Conservation (phyloP, 2,113 vertebrate genomes). For the Tachuris rubrigastra region DNA sequence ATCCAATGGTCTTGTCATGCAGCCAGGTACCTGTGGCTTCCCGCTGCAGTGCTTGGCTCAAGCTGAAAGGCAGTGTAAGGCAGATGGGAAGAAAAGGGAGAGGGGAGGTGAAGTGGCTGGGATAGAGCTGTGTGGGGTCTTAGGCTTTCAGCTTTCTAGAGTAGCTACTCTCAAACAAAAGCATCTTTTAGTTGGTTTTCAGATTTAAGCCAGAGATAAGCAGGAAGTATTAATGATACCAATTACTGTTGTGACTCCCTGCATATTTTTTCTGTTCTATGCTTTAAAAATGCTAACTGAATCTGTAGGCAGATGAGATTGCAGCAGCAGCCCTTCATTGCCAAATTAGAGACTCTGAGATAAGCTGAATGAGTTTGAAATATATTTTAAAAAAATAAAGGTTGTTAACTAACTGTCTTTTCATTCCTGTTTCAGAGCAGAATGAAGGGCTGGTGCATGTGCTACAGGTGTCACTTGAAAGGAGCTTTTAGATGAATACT, state of each 20-base stretch:
- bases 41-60: background rate
- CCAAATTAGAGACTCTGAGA: background rate
- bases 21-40: background rate
- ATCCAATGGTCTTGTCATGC: background rate
- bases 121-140: background rate
- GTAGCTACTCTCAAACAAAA: background rate
- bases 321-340: background rate
- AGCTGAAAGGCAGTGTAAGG: background rate
- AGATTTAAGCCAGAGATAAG: background rate
- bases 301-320: background rate
- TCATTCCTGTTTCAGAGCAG: background rate
- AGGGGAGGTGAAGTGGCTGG: background rate
- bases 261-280: background rate
- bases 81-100: background rate
- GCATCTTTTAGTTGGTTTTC: background rate
- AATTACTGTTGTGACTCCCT: background rate
- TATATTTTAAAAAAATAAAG: background rate
- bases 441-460: background rate
- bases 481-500: background rate
- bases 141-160: background rate
- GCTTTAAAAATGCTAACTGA: background rate
- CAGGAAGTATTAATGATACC: background rate
- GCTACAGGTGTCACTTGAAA: background rate
- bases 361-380: background rate
- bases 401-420: background rate